Evolutionary conservation across 1,140 invertebrate species (phyloP).

Genomic region (Adelges cooleyi): DNA sequence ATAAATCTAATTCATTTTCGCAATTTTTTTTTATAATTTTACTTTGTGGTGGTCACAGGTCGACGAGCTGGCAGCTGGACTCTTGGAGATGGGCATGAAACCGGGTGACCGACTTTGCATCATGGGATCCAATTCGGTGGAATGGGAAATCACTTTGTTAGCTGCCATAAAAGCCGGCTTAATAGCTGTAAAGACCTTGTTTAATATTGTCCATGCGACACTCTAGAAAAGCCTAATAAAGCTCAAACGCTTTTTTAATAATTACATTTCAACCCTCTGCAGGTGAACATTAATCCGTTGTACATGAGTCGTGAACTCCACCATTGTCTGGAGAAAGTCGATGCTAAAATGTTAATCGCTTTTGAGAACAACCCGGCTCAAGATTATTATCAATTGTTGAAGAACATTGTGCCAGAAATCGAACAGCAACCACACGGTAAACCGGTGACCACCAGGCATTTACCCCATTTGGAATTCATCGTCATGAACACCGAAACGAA

Average conservation of each 20-base stretch:
- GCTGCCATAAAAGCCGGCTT: constrained; percentile 71
- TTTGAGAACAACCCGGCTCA: constrained; percentile 52
- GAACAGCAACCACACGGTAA: constrained; percentile 12
- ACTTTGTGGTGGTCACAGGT: constrained; percentile 46
- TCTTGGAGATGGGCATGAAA: constrained; percentile 61
- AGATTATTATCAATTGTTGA: constrained; percentile 60
- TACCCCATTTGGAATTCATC: constrained; percentile 44
- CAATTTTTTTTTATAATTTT: too few species aligned
- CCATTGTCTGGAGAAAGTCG: constrained; percentile 68
- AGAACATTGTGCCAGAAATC: constrained; percentile 34
- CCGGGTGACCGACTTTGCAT: constrained; percentile 75
- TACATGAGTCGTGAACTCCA: constrained; percentile 65
- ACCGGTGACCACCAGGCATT: constrained; percentile 30
- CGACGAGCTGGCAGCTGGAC: constrained; percentile 67
- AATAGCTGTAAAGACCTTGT: constrained; percentile 50
- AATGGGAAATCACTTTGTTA: constrained; percentile 69
- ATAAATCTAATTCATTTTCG: too few species aligned
- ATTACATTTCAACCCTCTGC: constrained; percentile 23
- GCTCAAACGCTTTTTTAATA: too few species aligned
- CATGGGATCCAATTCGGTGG: constrained; percentile 73
- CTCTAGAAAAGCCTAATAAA: too few species aligned
- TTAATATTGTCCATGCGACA: too few species aligned
- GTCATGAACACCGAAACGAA: constrained; percentile 44
- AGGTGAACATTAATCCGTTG: constrained; percentile 75
- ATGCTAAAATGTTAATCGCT: constrained; percentile 57